Conservation (phyloP, 2,888 invertebrate species). For the Zonitis immaculata region DNA sequence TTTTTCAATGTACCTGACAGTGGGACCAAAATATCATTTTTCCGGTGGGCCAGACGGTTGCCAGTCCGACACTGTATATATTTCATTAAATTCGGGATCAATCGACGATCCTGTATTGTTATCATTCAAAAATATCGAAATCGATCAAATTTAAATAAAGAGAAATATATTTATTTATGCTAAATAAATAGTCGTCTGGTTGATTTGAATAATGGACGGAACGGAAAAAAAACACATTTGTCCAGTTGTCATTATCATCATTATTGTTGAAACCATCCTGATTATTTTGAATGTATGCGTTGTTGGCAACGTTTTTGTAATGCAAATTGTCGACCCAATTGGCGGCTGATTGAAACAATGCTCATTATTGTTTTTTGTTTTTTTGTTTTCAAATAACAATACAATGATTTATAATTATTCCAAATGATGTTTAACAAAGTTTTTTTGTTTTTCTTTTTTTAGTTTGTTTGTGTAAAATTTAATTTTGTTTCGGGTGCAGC, state of each 20-base stretch:
- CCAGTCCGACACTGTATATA: too few species aligned
- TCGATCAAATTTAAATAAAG: too few species aligned
- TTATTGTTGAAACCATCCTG: slow-evolving; percentile 4
- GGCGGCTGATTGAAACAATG: not conserved
- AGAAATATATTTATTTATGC: slow-evolving; percentile 13
- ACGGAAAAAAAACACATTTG: slow-evolving; percentile 13
- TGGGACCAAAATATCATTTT: too few species aligned
- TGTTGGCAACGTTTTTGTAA: slow-evolving; percentile 14
- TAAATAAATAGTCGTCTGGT: slow-evolving; percentile 14
- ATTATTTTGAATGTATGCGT: slow-evolving; percentile 12
- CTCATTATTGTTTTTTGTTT: too few species aligned
- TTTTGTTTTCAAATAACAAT: not conserved
- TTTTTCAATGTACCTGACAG: too few species aligned
- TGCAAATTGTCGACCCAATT: slow-evolving; percentile 13
- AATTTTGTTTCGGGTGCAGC: slow-evolving; percentile 5
- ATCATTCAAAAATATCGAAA: too few species aligned
- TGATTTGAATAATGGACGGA: slow-evolving; percentile 19
- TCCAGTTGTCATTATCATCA: not conserved
- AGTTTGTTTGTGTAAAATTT: too few species aligned
- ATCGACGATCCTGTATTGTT: too few species aligned
- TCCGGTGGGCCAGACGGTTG: too few species aligned
- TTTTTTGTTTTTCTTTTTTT: not conserved
- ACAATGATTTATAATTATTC: not conserved
- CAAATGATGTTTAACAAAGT: not conserved
- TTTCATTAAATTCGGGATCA: too few species aligned